These are phyloP conservation scores for Addax nasomaculatus DNA, from an alignment of 2,113 vertebrate species.

Conservation along the genomic window DNA sequence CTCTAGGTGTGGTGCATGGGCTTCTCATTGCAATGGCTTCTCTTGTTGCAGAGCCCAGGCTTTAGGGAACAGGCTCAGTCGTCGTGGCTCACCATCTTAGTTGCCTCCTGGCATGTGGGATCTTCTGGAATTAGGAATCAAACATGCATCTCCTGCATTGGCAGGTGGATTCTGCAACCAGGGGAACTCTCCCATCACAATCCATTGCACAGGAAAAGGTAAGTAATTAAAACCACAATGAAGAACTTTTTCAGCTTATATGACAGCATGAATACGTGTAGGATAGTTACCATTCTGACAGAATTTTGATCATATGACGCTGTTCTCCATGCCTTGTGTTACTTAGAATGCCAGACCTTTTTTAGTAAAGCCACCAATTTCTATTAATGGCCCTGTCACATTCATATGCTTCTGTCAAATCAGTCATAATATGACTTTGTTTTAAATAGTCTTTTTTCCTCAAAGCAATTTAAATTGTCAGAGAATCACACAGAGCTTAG, in stretches of 20 bases:
- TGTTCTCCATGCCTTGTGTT: background rate
- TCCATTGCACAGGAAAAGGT: background rate
- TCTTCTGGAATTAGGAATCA: background rate
- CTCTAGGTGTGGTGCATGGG: background rate
- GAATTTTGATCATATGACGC: background rate
- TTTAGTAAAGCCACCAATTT: background rate
- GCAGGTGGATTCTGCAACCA: background rate
- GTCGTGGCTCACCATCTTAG: background rate
- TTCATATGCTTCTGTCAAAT: background rate
- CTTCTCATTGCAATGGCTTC: background rate
- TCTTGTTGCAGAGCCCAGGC: background rate
- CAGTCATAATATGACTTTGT: background rate
- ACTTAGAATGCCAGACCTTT: background rate
- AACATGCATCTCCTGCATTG: background rate
- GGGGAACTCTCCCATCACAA: background rate
- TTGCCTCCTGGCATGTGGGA: background rate
- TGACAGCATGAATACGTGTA: background rate
- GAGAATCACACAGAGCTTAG: background rate
- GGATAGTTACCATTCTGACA: background rate
- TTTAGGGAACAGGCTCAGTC: background rate
- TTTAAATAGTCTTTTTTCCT: conserved; percentile 30
- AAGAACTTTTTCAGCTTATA: background rate
- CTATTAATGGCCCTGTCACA: background rate
- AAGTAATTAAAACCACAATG: background rate
- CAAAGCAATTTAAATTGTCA: conserved; percentile 28